Conservation (phyloP, 2,113 vertebrate genomes). For the Miniopterus natalensis region DNA sequence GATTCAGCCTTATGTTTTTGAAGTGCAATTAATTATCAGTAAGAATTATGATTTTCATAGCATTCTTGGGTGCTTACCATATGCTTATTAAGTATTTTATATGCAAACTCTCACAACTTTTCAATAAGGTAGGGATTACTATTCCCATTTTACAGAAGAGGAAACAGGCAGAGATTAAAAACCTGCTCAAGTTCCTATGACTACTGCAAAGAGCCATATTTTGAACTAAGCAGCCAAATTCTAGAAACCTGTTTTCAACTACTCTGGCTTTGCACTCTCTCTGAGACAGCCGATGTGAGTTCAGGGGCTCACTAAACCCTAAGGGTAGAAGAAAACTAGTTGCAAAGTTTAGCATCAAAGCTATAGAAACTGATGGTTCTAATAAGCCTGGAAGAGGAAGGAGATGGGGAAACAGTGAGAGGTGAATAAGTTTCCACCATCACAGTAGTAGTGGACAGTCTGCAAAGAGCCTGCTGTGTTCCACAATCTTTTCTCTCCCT, state of each 20-base stretch:
- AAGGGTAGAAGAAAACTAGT: background rate
- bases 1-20: background rate
- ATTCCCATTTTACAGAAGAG: background rate
- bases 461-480: background rate
- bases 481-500: background rate
- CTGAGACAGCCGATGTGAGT: background rate
- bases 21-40: background rate
- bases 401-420: background rate
- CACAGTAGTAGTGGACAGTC: background rate
- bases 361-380: background rate
- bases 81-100: background rate
- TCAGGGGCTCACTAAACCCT: background rate
- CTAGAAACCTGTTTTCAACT: background rate
- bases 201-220: background rate
- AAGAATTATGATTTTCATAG: background rate
- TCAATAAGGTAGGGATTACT: background rate
- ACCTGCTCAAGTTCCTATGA: background rate
- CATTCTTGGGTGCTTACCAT: background rate
- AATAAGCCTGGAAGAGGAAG: background rate
- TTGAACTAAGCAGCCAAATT: background rate
- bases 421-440: background rate
- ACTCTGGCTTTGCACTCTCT: background rate
- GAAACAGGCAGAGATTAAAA: background rate
- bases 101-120: background rate
- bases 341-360: background rate